Base-by-base conservation (phyloP, 2,888 invertebrate genomes). In the Pristionchus maxplancki region DNA sequence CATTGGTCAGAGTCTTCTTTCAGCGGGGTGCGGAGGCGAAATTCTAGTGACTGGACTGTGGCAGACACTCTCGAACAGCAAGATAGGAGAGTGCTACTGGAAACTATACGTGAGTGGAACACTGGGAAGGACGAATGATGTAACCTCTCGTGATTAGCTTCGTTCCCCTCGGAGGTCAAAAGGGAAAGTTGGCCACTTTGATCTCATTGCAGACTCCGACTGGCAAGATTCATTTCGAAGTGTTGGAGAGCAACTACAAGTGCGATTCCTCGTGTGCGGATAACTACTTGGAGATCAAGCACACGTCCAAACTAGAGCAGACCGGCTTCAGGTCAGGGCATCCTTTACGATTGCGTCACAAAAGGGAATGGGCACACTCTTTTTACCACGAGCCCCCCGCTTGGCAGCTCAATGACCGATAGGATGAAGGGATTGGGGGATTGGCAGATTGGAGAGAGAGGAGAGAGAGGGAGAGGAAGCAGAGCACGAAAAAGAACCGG, bases 191-290 rank as follows among this genome's bases (percentile, higher is more conserved):
- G 31, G 28, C 78, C 17, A 62, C n/a, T 20, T 58, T 28, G 53
- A 5, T 15, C 37, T 24, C 74, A 9, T 87, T 88, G 5, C 84
- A 91, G 91, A 90, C 92, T 20, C 91, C 91, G 17, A 78, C 64
- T 8, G 91, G 90, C 15, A 85, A 89, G 81, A 86, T 92, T 58
- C 91, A 90, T 74, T 90, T 92, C 85, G 91, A 92, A 88, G 89
- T 92, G 9, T 87, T 92, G n/a, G 91, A 92, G 44, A 89, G 91
- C 15, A 90, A 90, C 37, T 92, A 90, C 78, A 90, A 90, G 86
- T 92, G 92, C 81, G 91, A 92, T 48, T 90, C 91, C 8, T 91
- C 92, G 0, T 92, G 92, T 64, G 90, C 92, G 31, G 91, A 92
- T 40, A 92, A 91, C 87, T 92, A 90, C 81, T 37, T 92, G 37